phyloP scores from a whole-genome alignment of 2,888 invertebrate genomes.

The Atrina japonica region DNA sequence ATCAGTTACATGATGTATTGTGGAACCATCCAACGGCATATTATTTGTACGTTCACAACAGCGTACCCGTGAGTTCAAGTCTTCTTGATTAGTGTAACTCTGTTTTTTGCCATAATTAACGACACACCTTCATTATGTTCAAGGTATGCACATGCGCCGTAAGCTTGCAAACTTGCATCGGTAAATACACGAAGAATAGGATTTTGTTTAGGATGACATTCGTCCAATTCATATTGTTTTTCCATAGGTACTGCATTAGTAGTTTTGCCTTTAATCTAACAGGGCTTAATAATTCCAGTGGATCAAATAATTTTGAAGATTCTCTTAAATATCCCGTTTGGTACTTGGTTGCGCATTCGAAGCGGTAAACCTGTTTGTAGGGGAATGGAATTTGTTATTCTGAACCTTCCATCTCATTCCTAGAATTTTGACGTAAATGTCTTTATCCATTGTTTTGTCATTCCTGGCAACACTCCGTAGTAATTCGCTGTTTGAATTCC shows the following conservation, averaged over 20 bases:
- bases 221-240: neutral
- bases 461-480: neutral
- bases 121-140: neutral
- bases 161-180: slow-evolving; percentile 35
- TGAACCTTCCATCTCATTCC: neutral
- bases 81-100: neutral
- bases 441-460: neutral
- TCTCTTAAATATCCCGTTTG: neutral
- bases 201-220: neutral
- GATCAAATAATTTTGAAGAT: slow-evolving; percentile 10
- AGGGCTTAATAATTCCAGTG: neutral
- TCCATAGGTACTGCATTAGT: neutral
- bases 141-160: slow-evolving; percentile 28
- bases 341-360: neutral
- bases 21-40: too few species aligned
- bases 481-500: neutral
- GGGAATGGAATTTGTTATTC: neutral
- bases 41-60: neutral
- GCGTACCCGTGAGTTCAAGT: slow-evolving; percentile 2
- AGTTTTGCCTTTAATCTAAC: neutral
- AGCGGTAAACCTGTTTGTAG: neutral
- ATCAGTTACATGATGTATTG: too few species aligned
- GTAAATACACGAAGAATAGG: slow-evolving; percentile 27
- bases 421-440: neutral
- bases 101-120: slow-evolving; percentile 14